Evolutionary conservation across 2,888 invertebrate species (phyloP), one percentile per base, ranked within the genome.

Genomic region (Zaprionus obscuricornis): DNA sequence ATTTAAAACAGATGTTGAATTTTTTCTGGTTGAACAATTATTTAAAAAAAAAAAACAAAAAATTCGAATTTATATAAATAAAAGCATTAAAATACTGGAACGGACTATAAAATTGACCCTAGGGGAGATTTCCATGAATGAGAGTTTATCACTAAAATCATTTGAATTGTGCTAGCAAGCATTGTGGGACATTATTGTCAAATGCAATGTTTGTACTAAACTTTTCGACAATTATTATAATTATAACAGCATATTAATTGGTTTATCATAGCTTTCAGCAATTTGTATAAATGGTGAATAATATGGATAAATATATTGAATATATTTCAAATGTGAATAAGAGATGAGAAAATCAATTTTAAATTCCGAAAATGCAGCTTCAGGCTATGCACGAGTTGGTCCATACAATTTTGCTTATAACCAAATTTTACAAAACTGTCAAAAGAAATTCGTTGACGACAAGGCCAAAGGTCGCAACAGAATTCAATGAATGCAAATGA

Each of bases 401-500:
- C n/a, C 4, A 27, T 14, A 40, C 2, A 31, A 40, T 5, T 26
- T 4, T 3, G 20, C 17, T 34, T 22, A 33, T 45, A 24, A 11
- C n/a, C n/a, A n/a, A n/a, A n/a, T 20, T 24, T 39, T 20, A 1
- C 5, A 24, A n/a, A n/a, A 24, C 22, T 22, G 3, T 37, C 16
- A 43, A 64, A 42, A 3, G 11, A 27, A 27, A 11, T 24, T 31
- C 11, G 10, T 10, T 1, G n/a, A n/a, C n/a, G n/a, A n/a, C n/a
- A n/a, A 3, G 10, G 26, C 18, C 54, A 37, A 49, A 33, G 33
- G 39, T 54, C 49, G 22, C 5, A 26, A n/a, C 22, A 40, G 17
- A 5, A 33, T 22, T 42, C 33, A 54, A 54, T 54, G 42, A 50
- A 57, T 54, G 36, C 49, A 63, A 54, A 63, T 54, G 17, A 40